phyloP scores from a whole-genome alignment of 1,140 invertebrate genomes.

The Ridgeia piscesae region DNA sequence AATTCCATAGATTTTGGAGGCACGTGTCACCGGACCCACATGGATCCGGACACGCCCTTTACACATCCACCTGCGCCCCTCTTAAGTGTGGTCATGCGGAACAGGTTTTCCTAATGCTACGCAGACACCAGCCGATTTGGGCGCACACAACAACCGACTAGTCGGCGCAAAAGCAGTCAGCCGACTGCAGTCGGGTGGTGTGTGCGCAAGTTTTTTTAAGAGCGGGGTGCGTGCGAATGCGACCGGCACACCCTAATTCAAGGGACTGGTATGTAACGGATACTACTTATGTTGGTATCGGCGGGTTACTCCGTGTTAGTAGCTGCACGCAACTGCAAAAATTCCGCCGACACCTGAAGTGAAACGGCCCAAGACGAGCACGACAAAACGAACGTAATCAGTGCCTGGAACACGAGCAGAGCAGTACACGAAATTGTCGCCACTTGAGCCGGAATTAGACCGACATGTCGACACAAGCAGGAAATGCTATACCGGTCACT shows the following conservation, averaged over 20 bases:
- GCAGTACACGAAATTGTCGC: background rate
- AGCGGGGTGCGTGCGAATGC: background rate
- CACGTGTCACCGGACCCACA: too few species aligned
- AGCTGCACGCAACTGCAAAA: background rate
- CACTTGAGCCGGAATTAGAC: background rate
- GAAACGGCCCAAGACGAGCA: background rate
- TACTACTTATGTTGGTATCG: background rate
- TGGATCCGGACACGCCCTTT: too few species aligned
- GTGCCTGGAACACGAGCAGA: background rate
- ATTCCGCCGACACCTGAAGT: background rate
- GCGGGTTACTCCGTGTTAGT: background rate
- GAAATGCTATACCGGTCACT: background rate
- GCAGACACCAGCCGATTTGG: too few species aligned
- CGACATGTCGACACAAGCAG: background rate
- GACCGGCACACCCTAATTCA: background rate
- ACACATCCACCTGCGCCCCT: too few species aligned
- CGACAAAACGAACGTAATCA: background rate
- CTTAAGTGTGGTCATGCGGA: too few species aligned
- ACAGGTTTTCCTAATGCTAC: too few species aligned
- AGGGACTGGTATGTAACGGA: background rate
- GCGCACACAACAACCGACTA: too few species aligned
- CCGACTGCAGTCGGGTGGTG: too few species aligned
- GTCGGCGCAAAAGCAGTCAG: too few species aligned
- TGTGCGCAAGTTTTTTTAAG: too few species aligned
- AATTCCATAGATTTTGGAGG: too few species aligned